Conservation (phyloP, 1,140 invertebrate species). For the Megathymus violae region DNA sequence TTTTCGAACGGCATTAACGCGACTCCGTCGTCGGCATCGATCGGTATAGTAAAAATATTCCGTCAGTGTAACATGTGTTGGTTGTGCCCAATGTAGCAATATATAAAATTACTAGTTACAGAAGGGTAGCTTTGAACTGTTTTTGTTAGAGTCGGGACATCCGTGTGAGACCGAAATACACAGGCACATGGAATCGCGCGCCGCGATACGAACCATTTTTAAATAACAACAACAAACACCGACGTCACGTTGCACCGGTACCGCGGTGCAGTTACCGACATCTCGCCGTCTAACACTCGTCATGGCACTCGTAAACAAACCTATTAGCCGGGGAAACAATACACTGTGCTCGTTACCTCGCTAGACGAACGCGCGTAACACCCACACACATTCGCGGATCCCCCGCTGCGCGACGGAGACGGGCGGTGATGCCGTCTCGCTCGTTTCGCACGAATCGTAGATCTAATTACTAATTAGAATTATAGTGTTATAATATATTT, state of each 20-base stretch:
- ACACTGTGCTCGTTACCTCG: conserved; percentile 9
- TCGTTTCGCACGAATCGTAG: conserved; percentile 9
- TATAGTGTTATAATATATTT: background rate
- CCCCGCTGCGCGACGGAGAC: background rate
- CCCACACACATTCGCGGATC: conserved; percentile 13
- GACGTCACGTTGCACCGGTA: background rate
- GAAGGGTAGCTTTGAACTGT: too few species aligned
- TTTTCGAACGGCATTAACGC: too few species aligned
- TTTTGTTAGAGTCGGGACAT: too few species aligned
- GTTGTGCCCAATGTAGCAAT: too few species aligned
- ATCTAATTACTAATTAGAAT: background rate
- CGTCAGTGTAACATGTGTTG: too few species aligned
- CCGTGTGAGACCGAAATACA: background rate
- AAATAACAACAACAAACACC: background rate
- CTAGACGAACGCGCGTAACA: background rate
- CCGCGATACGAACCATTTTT: background rate
- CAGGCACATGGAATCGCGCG: background rate
- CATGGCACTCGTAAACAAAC: conserved; percentile 17
- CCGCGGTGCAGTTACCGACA: background rate
- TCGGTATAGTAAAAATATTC: too few species aligned
- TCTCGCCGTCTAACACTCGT: conserved; percentile 1
- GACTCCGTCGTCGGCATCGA: too few species aligned
- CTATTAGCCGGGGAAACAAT: conserved; percentile 30
- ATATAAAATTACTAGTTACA: too few species aligned
- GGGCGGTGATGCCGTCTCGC: background rate